A percentile compares a stretch with the other conserved stretches of the same genome.
These are phyloP conservation scores for Fistularia commersonii DNA, from an alignment of 2,797 vertebrate genomes.

Conservation along the genomic window DNA sequence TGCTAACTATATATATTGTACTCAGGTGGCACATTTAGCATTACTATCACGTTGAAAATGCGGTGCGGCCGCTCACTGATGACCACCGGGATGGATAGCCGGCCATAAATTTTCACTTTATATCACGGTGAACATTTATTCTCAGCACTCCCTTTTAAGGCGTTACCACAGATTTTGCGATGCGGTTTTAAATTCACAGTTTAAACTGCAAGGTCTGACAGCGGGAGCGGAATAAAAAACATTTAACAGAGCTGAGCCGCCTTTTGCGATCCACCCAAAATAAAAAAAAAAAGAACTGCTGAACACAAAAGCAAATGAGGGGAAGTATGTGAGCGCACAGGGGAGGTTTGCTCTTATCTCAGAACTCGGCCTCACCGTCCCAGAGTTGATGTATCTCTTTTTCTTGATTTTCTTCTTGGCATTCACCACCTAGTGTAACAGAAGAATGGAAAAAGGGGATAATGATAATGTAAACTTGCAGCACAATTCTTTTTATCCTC, in stretches of 20 bases:
- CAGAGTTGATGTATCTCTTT: slow-evolving; percentile 93
- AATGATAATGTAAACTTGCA: slow-evolving; percentile 45
- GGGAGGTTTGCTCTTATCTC: slow-evolving; percentile 31
- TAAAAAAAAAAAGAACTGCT: neutral
- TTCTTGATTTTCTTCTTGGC: slow-evolving; percentile 97
- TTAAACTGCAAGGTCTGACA: slow-evolving; percentile 13
- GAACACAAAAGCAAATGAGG: slow-evolving; percentile 20
- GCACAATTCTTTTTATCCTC: slow-evolving; percentile 42
- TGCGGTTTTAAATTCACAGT: slow-evolving; percentile 19
- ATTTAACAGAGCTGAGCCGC: slow-evolving; percentile 24
- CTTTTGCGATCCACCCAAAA: slow-evolving; percentile 15
- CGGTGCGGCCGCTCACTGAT: slow-evolving; percentile 24
- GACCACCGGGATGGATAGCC: slow-evolving; percentile 54
- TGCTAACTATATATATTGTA: neutral
- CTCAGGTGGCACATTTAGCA: slow-evolving; percentile 25
- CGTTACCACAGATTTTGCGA: no score
- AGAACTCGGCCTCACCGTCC: slow-evolving; percentile 81
- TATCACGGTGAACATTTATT: neutral
- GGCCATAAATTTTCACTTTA: slow-evolving; percentile 55
- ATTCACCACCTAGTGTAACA: slow-evolving; percentile 85
- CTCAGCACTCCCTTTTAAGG: no score
- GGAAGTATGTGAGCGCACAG: slow-evolving; percentile 2
- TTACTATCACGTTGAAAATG: slow-evolving; percentile 40
- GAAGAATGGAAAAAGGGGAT: slow-evolving; percentile 30
- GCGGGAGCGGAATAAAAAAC: slow-evolving; percentile 17